These are phyloP conservation scores for Hermatobates lingyangjiaoensis DNA, from an alignment of 1,140 invertebrate species.

Conservation along the genomic window DNA sequence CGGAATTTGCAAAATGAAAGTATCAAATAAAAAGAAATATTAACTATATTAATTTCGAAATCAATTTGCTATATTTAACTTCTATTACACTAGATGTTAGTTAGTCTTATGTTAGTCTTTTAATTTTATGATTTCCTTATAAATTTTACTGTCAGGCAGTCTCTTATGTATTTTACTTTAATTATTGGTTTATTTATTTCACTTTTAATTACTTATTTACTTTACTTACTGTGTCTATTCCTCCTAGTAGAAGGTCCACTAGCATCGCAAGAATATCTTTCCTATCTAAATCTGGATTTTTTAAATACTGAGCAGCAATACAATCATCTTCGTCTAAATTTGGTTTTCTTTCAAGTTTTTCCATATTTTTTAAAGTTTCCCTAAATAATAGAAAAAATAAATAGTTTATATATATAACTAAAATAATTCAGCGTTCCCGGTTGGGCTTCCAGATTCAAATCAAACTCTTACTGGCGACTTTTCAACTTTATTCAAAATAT, in stretches of 20 bases:
- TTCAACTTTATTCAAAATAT: background rate
- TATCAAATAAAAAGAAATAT: too few species aligned
- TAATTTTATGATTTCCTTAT: too few species aligned
- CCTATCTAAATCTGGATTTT: constrained; percentile 40
- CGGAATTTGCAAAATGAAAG: too few species aligned
- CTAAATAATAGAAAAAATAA: background rate
- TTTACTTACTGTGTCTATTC: constrained; percentile 70
- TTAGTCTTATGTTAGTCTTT: too few species aligned
- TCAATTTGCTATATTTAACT: too few species aligned
- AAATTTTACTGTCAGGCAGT: too few species aligned
- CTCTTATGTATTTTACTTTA: too few species aligned
- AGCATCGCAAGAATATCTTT: constrained; percentile 66
- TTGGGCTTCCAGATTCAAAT: background rate
- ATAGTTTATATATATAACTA: background rate
- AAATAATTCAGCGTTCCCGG: background rate
- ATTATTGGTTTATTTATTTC: too few species aligned
- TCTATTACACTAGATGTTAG: too few species aligned
- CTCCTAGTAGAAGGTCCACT: constrained; percentile 64
- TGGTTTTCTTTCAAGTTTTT: background rate
- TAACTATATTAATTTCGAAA: too few species aligned
- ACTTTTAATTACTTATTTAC: too few species aligned
- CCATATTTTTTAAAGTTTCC: background rate
- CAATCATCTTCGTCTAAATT: constrained; percentile 16
- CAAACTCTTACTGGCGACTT: background rate
- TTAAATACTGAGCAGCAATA: constrained; percentile 44